Conservation (phyloP, 2,888 invertebrate genomes). For the Allygus modestus region DNA sequence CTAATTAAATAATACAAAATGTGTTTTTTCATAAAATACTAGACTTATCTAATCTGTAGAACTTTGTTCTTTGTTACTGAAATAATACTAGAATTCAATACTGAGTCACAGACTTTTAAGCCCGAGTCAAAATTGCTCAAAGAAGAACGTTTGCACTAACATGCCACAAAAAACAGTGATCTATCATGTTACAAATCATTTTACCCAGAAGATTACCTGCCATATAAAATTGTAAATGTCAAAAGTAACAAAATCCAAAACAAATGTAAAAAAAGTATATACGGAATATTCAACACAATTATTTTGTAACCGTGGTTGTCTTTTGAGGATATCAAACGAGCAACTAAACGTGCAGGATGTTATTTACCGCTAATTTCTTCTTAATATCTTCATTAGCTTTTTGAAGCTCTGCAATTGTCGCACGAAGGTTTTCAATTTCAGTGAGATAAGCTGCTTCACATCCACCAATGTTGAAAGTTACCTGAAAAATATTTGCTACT, state of each 20-base stretch:
- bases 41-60: neutral
- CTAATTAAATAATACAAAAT: neutral
- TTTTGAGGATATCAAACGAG: neutral
- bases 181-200: too few relatives aligned
- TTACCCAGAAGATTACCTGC: too few relatives aligned
- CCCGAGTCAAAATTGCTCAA: too few relatives aligned
- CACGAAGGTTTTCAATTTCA: slow-evolving; percentile 72
- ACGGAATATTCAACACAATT: too few relatives aligned
- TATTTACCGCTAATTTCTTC: slow-evolving; percentile 63
- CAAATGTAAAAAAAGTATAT: too few relatives aligned
- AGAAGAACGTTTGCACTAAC: too few relatives aligned
- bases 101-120: neutral
- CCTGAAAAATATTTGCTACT: slow-evolving; percentile 54
- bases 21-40: neutral
- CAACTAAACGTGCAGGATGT: slow-evolving; percentile 1
- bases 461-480: slow-evolving; percentile 67
- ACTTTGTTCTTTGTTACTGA: neutral
- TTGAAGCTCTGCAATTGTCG: slow-evolving; percentile 74
- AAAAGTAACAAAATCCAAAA: too few relatives aligned
- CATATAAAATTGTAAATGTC: too few relatives aligned
- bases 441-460: slow-evolving; percentile 65
- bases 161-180: too few relatives aligned
- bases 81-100: neutral
- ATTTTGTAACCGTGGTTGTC: too few relatives aligned
- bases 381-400: slow-evolving; percentile 73